Conservation (phyloP, 1,140 invertebrate genomes). For the Drosophila guanche region DNA sequence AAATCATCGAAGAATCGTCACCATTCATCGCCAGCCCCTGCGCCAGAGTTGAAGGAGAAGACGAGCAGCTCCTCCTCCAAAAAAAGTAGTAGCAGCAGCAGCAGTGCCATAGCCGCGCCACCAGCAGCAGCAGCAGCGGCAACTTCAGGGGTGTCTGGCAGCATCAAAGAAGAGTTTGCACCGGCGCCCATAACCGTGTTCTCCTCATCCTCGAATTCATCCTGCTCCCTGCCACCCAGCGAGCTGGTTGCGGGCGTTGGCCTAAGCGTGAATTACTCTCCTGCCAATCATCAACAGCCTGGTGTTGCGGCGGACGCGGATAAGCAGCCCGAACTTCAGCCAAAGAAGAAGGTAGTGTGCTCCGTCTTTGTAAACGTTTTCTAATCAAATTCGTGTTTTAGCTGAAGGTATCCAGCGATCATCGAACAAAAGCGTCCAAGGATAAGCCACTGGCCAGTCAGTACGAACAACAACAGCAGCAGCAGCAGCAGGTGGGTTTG, state of each 20-base stretch:
- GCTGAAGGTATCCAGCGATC: constrained; percentile 55
- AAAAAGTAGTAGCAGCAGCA: constrained; percentile 41
- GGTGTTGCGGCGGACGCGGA: constrained; percentile 17
- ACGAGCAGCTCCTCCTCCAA: constrained; percentile 63
- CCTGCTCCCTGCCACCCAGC: constrained; percentile 73
- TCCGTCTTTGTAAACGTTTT: not conserved
- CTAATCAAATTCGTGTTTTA: constrained; percentile 13
- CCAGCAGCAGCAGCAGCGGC: constrained; percentile 6
- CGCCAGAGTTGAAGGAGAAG: constrained; percentile 39
- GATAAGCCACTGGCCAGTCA: constrained; percentile 38
- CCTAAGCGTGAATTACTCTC: constrained; percentile 42
- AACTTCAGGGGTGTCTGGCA: not conserved
- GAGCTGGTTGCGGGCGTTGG: constrained; percentile 33
- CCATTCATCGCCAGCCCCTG: constrained; percentile 53
- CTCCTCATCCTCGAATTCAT: constrained; percentile 78
- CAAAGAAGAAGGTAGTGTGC: constrained; percentile 66
- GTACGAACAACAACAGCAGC: constrained; percentile 55
- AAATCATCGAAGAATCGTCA: constrained; percentile 76
- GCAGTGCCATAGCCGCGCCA: constrained; percentile 40
- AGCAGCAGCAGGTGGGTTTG: constrained; percentile 27
- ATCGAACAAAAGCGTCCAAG: constrained; percentile 68
- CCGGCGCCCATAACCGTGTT: constrained; percentile 60
- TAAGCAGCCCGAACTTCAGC: constrained; percentile 47
- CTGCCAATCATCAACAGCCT: constrained; percentile 35
- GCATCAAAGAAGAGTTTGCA: constrained; percentile 12